Evolutionary conservation across 2,888 invertebrate genomes (phyloP), one percentile per base, ranked within the genome.

Genomic region (Eurytoma adleriae): DNA sequence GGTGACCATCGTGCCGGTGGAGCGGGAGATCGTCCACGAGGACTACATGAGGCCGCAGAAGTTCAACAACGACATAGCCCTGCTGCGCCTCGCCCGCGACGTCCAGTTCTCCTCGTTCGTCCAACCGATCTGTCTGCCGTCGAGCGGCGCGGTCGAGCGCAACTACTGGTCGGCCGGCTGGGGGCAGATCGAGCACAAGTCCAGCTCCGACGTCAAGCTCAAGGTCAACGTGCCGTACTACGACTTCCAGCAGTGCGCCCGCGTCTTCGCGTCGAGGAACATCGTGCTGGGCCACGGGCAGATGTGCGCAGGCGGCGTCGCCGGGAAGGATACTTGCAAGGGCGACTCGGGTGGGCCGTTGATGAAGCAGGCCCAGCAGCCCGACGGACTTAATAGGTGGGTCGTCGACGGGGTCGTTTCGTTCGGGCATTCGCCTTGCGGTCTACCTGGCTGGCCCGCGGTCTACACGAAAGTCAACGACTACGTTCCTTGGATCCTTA

Each of bases 291-390:
- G 91, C 50, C 83, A 87, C 0, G 91, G 92, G 0, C 94, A 95
- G 85, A 86, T 96, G 0, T 96, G 96, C 86, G 95, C 95, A 14
- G 96, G 96, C 3, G 95, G 96, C 0, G 91, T 92, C 40, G 92
- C 91, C 77, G 92, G 93, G 2, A 92, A 94, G 85, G 96, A 96
- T 86, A 94, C 96, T 0, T 96, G 96, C 85, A 92, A 91, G 24
- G 96, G 96, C 0, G 96, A 96, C 85, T 95, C 95, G 0, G 96
- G 96, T 0, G 96, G 96, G 5, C 96, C 96, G 0, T 90, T 96
- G 3, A 95, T 96, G 95, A 74, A 85, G 18, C 59, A 86, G 1
- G 54, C 69, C 3, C 57, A 48, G 1, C 62, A 64, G 61, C 4
- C 13, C 2, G 83, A 80, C 82, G 13, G 81, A 79, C 3, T 75